Evolutionary conservation across 1,140 invertebrate species (phyloP), one percentile per base, ranked within the genome.

Genomic region (Archegozetes longisetosus): DNA sequence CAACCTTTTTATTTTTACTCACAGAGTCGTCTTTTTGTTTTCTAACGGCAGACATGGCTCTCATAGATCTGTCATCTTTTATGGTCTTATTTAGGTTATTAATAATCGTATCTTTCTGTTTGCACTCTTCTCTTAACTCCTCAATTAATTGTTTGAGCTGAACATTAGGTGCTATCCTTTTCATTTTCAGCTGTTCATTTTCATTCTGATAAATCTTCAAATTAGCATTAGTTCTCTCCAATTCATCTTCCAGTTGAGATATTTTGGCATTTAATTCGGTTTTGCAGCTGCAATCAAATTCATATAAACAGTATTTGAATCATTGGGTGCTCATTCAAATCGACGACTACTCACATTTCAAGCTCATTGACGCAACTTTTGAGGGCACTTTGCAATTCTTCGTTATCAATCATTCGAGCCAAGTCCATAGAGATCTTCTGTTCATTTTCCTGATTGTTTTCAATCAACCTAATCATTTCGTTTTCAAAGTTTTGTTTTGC

Each of bases 1-100:
- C 57, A 13, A 51, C 48, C n/a, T 58, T 58, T 46, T 58, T 58
- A 26, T 58, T 51, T 29, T 9, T 17, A 9, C 32, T 40, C 17
- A 9, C 32, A 17, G 32, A 9, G 6, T 40, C 32, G 17, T 40
- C 17, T 40, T 40, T 6, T 9, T 6, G 32, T 40, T 17, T 40
- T 40, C 17, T 40, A 17, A 40, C 32, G 17, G 32, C 32, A 40
- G 32, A 40, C 6, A 17, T 17, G 6, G 32, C 32, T 40, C 32
- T 40, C 32, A 40, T 40, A 40, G 32, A 6, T 40, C 32, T 40
- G 32, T 40, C 32, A 40, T 40, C 32, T 40, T 40, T 40, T 40
- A 40, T 40, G 17, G 32, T 40, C 17, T 40, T 40, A 40, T 40
- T 40, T 40, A 40, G 17, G 17, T 40, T 40, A 40, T 40, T 40